Conservation (phyloP, 1,140 invertebrate genomes). For the Archivesica marissinica region DNA sequence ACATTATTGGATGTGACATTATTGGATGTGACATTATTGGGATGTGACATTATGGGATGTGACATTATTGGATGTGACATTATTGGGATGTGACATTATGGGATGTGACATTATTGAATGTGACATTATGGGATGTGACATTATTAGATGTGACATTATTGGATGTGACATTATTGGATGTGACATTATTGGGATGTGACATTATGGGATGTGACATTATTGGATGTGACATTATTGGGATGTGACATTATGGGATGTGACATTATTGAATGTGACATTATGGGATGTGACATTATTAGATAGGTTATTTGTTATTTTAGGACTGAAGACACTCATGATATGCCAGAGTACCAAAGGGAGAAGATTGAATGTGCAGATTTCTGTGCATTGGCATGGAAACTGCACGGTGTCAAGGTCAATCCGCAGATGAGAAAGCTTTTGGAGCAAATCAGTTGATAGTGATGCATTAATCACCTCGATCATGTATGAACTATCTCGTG, state of each 20-base stretch:
- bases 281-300: neutral
- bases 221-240: neutral
- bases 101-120: too few relatives aligned
- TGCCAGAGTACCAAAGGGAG: slow-evolving; percentile 77
- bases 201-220: too few relatives aligned
- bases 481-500: too few relatives aligned
- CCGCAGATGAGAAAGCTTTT: slow-evolving; percentile 69
- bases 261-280: neutral
- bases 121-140: too few relatives aligned
- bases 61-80: too few relatives aligned
- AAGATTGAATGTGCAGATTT: slow-evolving; percentile 81
- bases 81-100: too few relatives aligned
- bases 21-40: too few relatives aligned
- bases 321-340: slow-evolving; percentile 76
- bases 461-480: too few relatives aligned
- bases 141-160: neutral
- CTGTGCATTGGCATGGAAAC: slow-evolving; percentile 77
- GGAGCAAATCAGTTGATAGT: slow-evolving; percentile 59
- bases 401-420: slow-evolving; percentile 75
- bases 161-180: too few relatives aligned
- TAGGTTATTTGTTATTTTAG: slow-evolving; percentile 63
- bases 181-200: too few relatives aligned
- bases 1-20: too few relatives aligned
- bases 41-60: too few relatives aligned
- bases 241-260: neutral